These are phyloP conservation scores for Drosophila quadrilineata DNA, from an alignment of 1,140 invertebrate genomes.

Conservation along the genomic window DNA sequence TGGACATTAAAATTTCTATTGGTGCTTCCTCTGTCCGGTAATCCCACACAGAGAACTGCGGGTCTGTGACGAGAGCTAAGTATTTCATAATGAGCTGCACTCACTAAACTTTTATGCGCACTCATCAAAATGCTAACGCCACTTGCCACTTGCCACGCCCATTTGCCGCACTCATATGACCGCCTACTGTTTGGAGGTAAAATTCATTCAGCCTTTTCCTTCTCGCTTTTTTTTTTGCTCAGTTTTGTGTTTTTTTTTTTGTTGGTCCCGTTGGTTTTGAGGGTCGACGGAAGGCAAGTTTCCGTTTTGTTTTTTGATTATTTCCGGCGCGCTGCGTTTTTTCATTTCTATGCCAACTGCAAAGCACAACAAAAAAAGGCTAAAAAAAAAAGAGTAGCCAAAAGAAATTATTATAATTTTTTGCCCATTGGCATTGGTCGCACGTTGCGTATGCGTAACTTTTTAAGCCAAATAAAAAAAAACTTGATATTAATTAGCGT, in stretches of 20 bases:
- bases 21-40: not conserved
- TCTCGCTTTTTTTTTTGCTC: too few relatives aligned
- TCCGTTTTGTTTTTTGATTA: slow-evolving; percentile 50
- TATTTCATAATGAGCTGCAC: slow-evolving; percentile 58
- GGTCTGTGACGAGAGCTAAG: slow-evolving; percentile 29
- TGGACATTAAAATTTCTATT: slow-evolving; percentile 60
- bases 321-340: slow-evolving; percentile 44
- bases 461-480: slow-evolving; percentile 19
- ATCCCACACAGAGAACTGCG: not conserved
- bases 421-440: slow-evolving; percentile 19
- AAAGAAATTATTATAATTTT: slow-evolving; percentile 53
- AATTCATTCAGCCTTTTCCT: too few relatives aligned
- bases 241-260: too few relatives aligned
- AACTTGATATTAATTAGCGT: slow-evolving; percentile 64
- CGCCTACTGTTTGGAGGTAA: slow-evolving; percentile 1
- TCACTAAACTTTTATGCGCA: slow-evolving; percentile 12
- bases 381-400: too few relatives aligned
- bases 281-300: too few relatives aligned
- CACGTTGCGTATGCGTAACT: slow-evolving; percentile 59
- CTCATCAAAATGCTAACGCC: slow-evolving; percentile 3
- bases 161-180: slow-evolving; percentile 25
- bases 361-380: too few relatives aligned
- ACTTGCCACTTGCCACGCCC: not conserved
- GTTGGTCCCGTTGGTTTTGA: too few relatives aligned
- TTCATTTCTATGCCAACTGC: slow-evolving; percentile 24